A percentile compares a stretch with the other conserved stretches of the same genome.
phyloP scores from a whole-genome alignment of 2,797 vertebrate species.

The Lagorchestes hirsutus region DNA sequence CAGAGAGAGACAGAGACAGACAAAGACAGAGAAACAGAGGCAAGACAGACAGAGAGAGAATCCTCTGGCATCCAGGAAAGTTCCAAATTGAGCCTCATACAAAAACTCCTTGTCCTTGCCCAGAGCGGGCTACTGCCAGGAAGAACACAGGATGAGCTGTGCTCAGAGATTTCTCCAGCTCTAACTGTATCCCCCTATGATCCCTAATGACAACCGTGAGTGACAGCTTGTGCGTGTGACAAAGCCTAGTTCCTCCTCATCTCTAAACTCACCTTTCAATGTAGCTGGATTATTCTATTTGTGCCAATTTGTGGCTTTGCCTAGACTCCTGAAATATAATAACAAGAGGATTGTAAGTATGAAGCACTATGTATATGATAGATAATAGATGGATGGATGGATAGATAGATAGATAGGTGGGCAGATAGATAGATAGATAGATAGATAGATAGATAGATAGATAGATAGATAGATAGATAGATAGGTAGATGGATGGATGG shows the following conservation, averaged over 20 bases:
- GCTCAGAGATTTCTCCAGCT: conserved; percentile 64
- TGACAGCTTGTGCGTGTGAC: conserved; percentile 35
- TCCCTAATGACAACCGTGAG: conserved; percentile 58
- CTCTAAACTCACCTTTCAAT: conserved; percentile 46
- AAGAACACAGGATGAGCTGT: conserved; percentile 11
- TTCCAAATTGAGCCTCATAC: conserved; percentile 77
- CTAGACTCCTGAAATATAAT: neutral
- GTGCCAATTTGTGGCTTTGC: neutral
- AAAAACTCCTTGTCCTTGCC: conserved; percentile 71
- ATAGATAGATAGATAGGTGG: neutral
- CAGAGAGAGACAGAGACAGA: neutral
- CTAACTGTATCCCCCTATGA: neutral
- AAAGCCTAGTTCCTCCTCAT: conserved; percentile 57
- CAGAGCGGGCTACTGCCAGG: conserved; percentile 65
- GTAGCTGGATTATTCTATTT: neutral
- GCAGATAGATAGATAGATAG: neutral
- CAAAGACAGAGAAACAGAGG: neutral
- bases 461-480: too few species aligned
- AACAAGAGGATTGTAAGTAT: neutral
- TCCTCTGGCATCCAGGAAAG: conserved; percentile 65
- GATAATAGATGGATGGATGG: neutral
- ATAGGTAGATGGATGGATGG: too few species aligned
- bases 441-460: too few species aligned
- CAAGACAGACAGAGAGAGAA: neutral
- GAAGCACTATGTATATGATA: neutral